Conservation (phyloP, 2,797 vertebrate species). For the Balearica regulorum region DNA sequence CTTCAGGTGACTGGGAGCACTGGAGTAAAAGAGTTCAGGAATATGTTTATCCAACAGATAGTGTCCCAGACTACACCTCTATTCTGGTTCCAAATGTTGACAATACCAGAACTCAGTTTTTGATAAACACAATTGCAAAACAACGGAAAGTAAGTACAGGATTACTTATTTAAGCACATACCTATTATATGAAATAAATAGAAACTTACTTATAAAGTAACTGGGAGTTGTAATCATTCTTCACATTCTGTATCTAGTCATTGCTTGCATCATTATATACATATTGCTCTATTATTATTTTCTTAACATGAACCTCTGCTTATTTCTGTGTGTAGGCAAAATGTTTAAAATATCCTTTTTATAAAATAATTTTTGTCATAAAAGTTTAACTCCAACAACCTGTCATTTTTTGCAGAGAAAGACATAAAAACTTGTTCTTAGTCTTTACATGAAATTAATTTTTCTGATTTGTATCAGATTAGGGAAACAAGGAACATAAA, state of each 20-base stretch:
- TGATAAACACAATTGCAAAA: conserved; percentile 77
- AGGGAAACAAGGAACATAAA: not conserved
- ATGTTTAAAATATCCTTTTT: not conserved
- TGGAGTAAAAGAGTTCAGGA: conserved; percentile 76
- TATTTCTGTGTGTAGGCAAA: not conserved
- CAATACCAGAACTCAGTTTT: conserved; percentile 76
- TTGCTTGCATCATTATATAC: not conserved
- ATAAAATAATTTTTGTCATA: not conserved
- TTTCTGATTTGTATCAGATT: not conserved
- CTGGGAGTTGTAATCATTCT: not conserved
- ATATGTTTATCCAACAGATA: conserved; percentile 74
- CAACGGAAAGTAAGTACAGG: conserved; percentile 73
- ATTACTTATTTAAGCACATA: not conserved
- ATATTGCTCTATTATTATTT: not conserved
- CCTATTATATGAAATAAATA: not conserved
- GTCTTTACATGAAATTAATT: not conserved
- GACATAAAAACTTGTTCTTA: not conserved
- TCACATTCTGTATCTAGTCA: not conserved
- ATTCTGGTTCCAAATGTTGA: conserved; percentile 81
- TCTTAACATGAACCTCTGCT: not conserved
- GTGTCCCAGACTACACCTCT: conserved; percentile 74
- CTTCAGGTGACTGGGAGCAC: conserved; percentile 74
- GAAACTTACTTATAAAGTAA: not conserved
- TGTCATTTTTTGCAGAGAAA: not conserved
- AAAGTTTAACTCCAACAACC: not conserved